Base-by-base conservation (phyloP, 1,140 invertebrate genomes). In the Pinna nobilis region DNA sequence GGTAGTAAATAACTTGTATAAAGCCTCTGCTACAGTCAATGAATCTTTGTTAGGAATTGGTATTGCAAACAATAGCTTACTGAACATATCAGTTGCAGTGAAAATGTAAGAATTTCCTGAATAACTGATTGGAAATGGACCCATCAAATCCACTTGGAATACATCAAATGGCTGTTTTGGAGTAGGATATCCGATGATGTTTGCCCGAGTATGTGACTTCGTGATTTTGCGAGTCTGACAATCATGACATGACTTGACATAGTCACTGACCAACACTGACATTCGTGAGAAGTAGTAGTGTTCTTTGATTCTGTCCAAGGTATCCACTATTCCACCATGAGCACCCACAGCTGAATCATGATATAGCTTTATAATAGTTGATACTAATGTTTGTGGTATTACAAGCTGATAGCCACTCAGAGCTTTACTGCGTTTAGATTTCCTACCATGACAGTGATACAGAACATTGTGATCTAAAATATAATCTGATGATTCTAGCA, bases 211-310 rank as follows among this genome's bases (percentile, higher is more conserved):
- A 37, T 39, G 59, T 32, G 60, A 28, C 23, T 65, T 60, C 3
- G 51, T 69, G 13, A 51, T 63, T 65, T 75, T 75, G 1, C 66
- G 37, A 23, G 37, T 55, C 51, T 75, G 73, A 32, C 73, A 75
- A 9, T 65, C 39, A 49, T 64, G 53, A 59, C 67, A 75, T 15
- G 61, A 53, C 11, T 41, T 32, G 18, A 75, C 33, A 65, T 70
- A 75, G 9, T 75, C 67, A 44, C 30, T 15, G 11, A 69, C 59
- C 30, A 61, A 61, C 3, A 20, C 30, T 3, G 47, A 9, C 30
- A 75, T 39, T 6, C 37, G 32, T 23, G 59, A 28, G 30, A 64
- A 75, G 20, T 33, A 76, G 32, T 60, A 76, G 49, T 76, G 61
- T 37, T 47, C 59, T 30, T 64, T 70, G 2, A 70, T 39, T 6